Conservation (phyloP, 2,797 vertebrate genomes). For the Alexandromys oeconomus region DNA sequence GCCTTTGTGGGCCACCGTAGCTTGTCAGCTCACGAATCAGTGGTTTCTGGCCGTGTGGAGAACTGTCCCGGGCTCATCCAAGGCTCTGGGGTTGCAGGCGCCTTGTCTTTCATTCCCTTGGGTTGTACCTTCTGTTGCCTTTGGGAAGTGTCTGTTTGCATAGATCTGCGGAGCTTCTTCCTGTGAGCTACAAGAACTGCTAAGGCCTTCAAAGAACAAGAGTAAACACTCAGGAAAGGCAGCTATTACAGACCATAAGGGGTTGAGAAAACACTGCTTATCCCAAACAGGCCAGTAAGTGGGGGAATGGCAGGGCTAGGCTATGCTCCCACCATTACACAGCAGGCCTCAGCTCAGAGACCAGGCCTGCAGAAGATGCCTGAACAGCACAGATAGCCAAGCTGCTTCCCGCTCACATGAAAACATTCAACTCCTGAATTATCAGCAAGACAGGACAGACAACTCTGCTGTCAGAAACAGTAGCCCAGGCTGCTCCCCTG, state of each 20-base stretch:
- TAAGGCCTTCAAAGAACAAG: constrained; percentile 34
- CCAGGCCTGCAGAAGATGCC: no score
- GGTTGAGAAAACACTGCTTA: neutral
- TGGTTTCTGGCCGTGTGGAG: neutral
- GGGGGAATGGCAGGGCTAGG: neutral
- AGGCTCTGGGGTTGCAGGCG: neutral
- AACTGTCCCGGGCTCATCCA: neutral
- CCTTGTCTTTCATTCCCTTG: no score
- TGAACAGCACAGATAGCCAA: neutral
- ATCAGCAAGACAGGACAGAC: neutral
- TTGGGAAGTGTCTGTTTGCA: constrained; percentile 31
- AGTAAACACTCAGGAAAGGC: constrained; percentile 42
- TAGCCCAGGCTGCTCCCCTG: neutral
- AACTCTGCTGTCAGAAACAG: rapidly evolving
- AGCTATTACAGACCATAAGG: neutral
- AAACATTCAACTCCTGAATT: neutral
- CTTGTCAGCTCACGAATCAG: no score
- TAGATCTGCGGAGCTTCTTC: neutral
- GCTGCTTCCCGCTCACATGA: neutral
- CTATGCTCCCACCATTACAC: neutral
- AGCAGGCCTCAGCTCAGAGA: neutral
- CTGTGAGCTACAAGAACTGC: neutral
- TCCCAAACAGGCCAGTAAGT: neutral
- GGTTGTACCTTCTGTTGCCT: neutral
- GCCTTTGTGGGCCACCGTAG: neutral